Base-by-base conservation (phyloP, 2,797 vertebrate species). In the Eupleurogrammus muticus region DNA sequence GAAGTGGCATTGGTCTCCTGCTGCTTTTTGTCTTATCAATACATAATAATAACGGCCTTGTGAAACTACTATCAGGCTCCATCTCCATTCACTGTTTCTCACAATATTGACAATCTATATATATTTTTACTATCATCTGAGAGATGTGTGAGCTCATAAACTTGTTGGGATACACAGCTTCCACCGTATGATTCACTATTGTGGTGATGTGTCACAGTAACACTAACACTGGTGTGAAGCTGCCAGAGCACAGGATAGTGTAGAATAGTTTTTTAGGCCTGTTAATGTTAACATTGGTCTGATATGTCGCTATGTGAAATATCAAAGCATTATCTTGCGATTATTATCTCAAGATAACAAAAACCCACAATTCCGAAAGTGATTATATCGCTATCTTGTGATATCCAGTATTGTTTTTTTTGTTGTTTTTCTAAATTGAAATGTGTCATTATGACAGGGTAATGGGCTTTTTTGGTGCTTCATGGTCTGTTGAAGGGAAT, bases 271-370 rank as follows among this genome's bases (percentile, higher is more conserved):
- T 58, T n/a, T 8, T 4, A n/a, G 23, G 24, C n/a, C 28, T 19
- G 9, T 44, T 36, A 53, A 53, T 19, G 19, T 44, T 16, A 13
- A 69, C 38, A 58, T 58, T 10, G 38, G 13, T 47, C 44, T 36
- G 24, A 59, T 34, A 52, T 16, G 23, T 19, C 38, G 20, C 60
- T 28, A 36, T 14, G 21, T 9, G 19, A 17, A 57, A 38, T 66
- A 67, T 42, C 23, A 50, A 28, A 42, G 10, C 55, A 49, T 48
- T 20, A 56, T 57, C 32, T 49, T 23, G 34, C 38, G 44, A 67
- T 42, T 36, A 38, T 13, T 23, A 51, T 51, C 35, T 57, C 17
- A 38, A 49, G 21, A 67, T 57, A 16, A 21, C 14, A 49, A 34
- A 49, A 49, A n/a, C 28, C 10, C 16, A 24, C 13, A 7, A 13